These are phyloP conservation scores for Limosa lapponica DNA, from an alignment of 2,797 vertebrate species.

Conservation along the genomic window DNA sequence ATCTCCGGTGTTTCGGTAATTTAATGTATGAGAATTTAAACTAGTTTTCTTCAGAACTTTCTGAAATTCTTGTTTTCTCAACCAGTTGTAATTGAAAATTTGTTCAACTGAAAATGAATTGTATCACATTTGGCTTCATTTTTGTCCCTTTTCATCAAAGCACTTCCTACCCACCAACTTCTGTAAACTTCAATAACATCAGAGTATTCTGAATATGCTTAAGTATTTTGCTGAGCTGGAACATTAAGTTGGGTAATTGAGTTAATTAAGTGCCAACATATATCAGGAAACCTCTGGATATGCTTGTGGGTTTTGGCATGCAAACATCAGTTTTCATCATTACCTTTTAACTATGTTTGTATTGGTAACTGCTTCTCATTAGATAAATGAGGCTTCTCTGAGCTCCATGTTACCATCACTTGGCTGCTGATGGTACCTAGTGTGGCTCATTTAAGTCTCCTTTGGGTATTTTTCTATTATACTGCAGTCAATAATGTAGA, in stretches of 20 bases:
- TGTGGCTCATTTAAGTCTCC: not conserved
- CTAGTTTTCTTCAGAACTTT: not conserved
- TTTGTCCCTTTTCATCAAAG: not conserved
- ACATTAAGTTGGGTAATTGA: not conserved
- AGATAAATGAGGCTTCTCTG: conserved; percentile 34
- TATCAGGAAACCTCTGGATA: not conserved
- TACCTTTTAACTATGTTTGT: conserved; percentile 23
- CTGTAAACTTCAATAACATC: not conserved
- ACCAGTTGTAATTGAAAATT: not conserved
- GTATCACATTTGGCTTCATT: not conserved
- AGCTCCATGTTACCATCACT: not conserved
- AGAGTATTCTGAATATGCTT: not conserved
- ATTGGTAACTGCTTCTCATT: conserved; percentile 10
- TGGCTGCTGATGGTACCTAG: not conserved
- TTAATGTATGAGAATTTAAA: not conserved
- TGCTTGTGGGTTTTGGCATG: not conserved
- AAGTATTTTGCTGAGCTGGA: not conserved
- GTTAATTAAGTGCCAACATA: conserved; percentile 6
- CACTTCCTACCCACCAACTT: not conserved
- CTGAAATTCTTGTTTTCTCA: not conserved
- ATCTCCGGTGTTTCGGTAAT: not conserved
- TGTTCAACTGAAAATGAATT: not conserved
- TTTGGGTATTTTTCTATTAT: not conserved
- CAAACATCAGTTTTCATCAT: conserved; percentile 10
- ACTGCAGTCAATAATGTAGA: not conserved